Conservation (phyloP, 2,888 invertebrate species). For the Meloe dianella region DNA sequence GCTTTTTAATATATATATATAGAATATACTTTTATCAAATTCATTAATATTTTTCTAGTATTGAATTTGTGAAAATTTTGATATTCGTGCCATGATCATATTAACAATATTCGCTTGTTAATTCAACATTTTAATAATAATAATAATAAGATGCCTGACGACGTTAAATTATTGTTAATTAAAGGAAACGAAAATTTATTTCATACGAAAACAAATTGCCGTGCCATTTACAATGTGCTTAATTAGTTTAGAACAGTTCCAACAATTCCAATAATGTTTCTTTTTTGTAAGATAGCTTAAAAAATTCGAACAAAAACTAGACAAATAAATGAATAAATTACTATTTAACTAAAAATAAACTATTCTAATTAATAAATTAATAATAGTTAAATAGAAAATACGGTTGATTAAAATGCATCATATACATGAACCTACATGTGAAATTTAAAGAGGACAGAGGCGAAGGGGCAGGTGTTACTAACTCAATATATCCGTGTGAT, state of each 20-base stretch:
- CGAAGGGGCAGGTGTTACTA: slow-evolving; percentile 28
- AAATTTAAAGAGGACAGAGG: slow-evolving; percentile 1
- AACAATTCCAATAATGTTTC: background rate
- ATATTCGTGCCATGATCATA: background rate
- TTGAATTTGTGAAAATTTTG: background rate
- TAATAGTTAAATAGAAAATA: background rate
- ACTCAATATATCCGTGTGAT: slow-evolving; percentile 26
- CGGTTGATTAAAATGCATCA: slow-evolving; percentile 1
- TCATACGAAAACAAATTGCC: slow-evolving; percentile 23
- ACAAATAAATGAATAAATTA: background rate
- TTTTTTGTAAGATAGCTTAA: background rate
- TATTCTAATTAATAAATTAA: background rate
- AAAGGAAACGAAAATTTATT: slow-evolving; percentile 23
- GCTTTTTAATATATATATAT: background rate
- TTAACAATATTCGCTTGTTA: slow-evolving; percentile 1
- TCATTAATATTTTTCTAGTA: background rate
- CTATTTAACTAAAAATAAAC: background rate
- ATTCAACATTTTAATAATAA: background rate
- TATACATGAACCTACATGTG: background rate
- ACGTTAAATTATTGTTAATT: slow-evolving; percentile 25
- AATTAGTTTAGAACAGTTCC: slow-evolving; percentile 12
- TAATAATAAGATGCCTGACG: background rate
- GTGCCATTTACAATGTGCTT: slow-evolving; percentile 13
- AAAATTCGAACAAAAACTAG: background rate
- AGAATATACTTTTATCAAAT: background rate